Conservation (phyloP, 1,140 invertebrate genomes). For the Aphis craccivora region DNA sequence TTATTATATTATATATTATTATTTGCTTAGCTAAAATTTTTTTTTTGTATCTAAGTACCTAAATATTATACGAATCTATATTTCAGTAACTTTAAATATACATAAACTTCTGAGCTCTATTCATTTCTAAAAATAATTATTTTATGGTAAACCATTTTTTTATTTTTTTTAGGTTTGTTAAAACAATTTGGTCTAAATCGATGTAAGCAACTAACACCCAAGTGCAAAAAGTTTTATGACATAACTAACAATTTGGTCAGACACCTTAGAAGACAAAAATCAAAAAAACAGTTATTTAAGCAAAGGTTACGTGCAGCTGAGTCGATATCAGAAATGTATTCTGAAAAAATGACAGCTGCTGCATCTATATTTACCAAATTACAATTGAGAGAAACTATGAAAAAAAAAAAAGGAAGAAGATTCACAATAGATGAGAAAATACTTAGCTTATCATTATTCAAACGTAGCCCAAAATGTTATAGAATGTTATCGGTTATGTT, state of each 20-base stretch:
- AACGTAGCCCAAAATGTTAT: neutral
- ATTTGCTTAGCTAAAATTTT: no score
- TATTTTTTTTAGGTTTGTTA: no score
- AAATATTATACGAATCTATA: no score
- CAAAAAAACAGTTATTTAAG: neutral
- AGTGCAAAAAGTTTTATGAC: neutral
- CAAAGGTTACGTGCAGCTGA: neutral
- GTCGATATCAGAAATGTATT: neutral
- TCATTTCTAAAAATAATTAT: no score
- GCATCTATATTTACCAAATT: neutral
- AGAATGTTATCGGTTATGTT: neutral
- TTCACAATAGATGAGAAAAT: constrained; percentile 9
- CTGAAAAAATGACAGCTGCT: neutral
- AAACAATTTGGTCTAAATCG: neutral
- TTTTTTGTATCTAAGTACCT: no score
- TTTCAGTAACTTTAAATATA: no score
- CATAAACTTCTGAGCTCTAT: no score
- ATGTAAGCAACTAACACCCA: neutral
- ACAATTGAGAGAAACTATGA: neutral
- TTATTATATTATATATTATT: no score
- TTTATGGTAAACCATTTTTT: no score
- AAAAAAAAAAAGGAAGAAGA: neutral
- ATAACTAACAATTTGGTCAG: neutral
- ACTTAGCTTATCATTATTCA: neutral
- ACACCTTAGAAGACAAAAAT: neutral